phyloP scores from a whole-genome alignment of 92 coral and sea anemone genomes.

The Epizoanthus rinbou region DNA sequence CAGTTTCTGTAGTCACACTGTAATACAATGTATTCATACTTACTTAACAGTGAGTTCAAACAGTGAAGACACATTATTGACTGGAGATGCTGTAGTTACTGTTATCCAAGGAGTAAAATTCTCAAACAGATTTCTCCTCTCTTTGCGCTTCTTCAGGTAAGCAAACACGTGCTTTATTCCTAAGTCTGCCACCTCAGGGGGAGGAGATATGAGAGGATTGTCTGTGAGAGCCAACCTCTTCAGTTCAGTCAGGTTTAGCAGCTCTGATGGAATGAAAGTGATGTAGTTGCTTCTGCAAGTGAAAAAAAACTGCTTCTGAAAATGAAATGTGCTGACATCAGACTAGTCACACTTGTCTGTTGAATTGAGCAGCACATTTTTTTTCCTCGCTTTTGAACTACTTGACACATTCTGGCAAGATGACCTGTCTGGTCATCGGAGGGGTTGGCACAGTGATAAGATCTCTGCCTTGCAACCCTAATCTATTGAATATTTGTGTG shows the following conservation, averaged over 20 bases:
- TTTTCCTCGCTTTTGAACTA: too few relatives aligned
- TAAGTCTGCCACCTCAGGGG: background rate
- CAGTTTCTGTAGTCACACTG: too few relatives aligned
- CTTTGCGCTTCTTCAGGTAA: constrained; percentile 7
- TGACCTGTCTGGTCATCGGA: too few relatives aligned
- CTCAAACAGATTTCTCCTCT: constrained; percentile 11
- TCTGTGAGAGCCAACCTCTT: background rate
- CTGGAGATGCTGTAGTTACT: background rate
- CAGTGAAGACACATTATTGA: background rate
- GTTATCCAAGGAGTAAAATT: constrained; percentile 18
- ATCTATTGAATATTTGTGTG: too few relatives aligned
- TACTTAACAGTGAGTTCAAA: background rate
- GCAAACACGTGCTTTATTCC: background rate
- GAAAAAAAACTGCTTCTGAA: background rate
- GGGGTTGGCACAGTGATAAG: too few relatives aligned
- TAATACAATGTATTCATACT: background rate
- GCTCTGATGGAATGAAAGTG: constrained; percentile 1
- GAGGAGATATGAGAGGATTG: background rate
- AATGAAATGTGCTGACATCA: background rate
- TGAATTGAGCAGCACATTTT: too few relatives aligned
- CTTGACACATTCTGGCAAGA: too few relatives aligned
- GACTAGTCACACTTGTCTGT: too few relatives aligned
- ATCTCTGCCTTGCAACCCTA: too few relatives aligned
- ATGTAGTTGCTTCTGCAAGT: background rate
- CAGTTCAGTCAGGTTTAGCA: background rate